phyloP scores from a whole-genome alignment of 2,888 invertebrate species.

The Cybosia mesomella region DNA sequence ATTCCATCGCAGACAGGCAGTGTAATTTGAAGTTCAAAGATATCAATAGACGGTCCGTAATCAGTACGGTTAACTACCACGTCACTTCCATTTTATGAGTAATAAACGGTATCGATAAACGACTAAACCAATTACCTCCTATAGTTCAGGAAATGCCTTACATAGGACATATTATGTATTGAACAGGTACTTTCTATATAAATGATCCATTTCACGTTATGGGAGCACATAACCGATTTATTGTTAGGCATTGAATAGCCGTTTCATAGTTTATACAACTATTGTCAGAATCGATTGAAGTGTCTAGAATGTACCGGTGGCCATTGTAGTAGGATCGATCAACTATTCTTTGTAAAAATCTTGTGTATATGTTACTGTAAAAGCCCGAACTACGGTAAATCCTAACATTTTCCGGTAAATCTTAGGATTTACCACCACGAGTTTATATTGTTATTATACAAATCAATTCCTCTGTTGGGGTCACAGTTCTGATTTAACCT shows the following conservation, averaged over 20 bases:
- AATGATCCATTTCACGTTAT: constrained; percentile 3
- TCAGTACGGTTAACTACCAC: constrained; percentile 43
- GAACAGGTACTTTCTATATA: constrained; percentile 9
- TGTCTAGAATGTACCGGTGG: not conserved
- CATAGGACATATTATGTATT: constrained; percentile 27
- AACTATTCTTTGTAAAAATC: no score
- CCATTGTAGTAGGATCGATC: constrained; percentile 4
- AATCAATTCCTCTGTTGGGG: no score
- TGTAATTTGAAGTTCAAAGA: not conserved
- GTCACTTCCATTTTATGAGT: constrained; percentile 35
- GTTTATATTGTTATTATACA: no score
- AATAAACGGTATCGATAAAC: constrained; percentile 34
- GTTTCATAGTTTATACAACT: not conserved
- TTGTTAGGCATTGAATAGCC: not conserved
- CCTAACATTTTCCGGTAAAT: no score
- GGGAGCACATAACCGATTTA: constrained; percentile 8
- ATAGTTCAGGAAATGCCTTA: constrained; percentile 25
- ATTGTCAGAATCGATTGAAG: constrained; percentile 9
- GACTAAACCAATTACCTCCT: constrained; percentile 34
- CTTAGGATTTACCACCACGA: no score
- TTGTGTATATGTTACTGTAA: no score
- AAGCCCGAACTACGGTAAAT: no score
- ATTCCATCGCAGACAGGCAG: not conserved
- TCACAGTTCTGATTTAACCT: no score
- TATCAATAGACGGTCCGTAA: constrained; percentile 24